Conservation (phyloP, 2,888 invertebrate genomes). For the Podotricha telesiphe region DNA sequence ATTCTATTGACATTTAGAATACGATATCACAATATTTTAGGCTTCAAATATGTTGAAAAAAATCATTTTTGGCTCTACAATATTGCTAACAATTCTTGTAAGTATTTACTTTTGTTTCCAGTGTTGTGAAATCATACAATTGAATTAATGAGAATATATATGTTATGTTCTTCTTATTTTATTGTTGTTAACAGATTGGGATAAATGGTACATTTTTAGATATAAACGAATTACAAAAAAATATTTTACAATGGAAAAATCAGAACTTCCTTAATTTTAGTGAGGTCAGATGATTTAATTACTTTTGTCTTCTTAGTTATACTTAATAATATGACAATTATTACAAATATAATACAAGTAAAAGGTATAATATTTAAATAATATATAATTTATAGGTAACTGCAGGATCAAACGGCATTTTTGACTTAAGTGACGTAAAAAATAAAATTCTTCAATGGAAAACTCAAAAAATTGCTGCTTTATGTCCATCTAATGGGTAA, state of each 20-base stretch:
- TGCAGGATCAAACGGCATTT: conserved; percentile 68
- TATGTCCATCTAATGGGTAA: conserved; percentile 77
- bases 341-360: not conserved
- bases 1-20: not conserved
- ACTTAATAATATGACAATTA: not conserved
- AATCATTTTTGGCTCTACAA: conserved; percentile 50
- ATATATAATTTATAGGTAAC: conserved; percentile 58
- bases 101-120: conserved; percentile 44
- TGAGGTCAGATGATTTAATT: conserved; percentile 63
- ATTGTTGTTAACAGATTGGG: conserved; percentile 63
- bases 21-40: not conserved
- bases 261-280: conserved; percentile 67
- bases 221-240: conserved; percentile 71
- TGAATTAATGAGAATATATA: conserved; percentile 33
- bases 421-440: conserved; percentile 76
- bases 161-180: conserved; percentile 29
- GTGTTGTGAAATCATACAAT: not conserved
- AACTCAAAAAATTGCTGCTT: conserved; percentile 69
- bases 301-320: conserved; percentile 14
- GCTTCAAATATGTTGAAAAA: conserved; percentile 51
- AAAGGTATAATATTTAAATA: not conserved
- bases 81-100: conserved; percentile 63
- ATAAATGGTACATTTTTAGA: conserved; percentile 67
- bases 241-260: conserved; percentile 73
- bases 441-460: conserved; percentile 80